Evolutionary conservation across 1,140 invertebrate genomes (phyloP), one percentile per base, ranked within the genome.

Genomic region (Tetramorium simillimum): DNA sequence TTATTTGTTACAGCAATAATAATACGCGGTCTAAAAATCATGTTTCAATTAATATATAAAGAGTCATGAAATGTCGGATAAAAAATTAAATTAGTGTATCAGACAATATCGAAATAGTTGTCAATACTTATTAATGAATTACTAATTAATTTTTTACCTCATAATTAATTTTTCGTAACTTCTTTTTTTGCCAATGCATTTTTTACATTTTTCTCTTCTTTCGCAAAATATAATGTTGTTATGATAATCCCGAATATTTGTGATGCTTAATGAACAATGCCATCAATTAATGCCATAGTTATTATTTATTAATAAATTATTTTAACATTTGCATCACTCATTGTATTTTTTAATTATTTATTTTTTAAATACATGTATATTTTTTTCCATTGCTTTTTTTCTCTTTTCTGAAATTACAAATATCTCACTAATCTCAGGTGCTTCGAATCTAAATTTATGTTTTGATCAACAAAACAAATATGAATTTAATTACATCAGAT

Each of bases 241-340:
- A 12, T 10, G 6, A 16, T 12, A 3, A 65, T 65, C 2, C 9
- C 33, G 18, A n/a, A 65, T 21, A 12, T 46, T 40, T 67, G 14
- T 2, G 10, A n/a, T 43, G n/a, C 4, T 53, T 12, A 16, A 72
- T n/a, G 0, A 53, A 37, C 6, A 4, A n/a, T n/a, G n/a, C n/a
- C 9, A 53, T 33, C 16, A 53, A 53, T 28, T 37, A 37, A 56
- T 56, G 10, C 5, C 1, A 37, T 10, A 18, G 16, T 70, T 16
- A 18, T 72, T 33, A 72, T 72, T 72, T 33, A 72, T 72, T 6
- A 53, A 51, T 72, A n/a, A 72, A 72, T 72, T 72, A 51, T 72
- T 1, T 18, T n/a, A 3, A 6, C 1, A 24, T 46, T 70, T 33
- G 18, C 1, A 3, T 37, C 7, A 37, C 14, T 18, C 16, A 37